Conservation (phyloP, 2,113 vertebrate genomes). For the Silurus glanis region DNA sequence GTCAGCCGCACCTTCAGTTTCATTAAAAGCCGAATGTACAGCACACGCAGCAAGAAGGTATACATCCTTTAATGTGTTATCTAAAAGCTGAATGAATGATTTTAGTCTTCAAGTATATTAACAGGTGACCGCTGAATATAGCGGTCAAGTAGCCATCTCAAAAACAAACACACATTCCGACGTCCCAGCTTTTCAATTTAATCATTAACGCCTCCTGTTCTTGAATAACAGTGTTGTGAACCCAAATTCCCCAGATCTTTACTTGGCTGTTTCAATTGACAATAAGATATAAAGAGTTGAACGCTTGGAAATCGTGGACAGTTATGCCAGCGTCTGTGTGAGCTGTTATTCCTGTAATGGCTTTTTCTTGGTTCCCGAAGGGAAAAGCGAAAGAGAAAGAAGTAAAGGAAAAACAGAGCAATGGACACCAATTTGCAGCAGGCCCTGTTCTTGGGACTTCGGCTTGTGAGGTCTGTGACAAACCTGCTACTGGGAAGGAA, state of each 20-base stretch:
- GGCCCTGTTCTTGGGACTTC: conserved; percentile 78
- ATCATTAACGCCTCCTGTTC: conserved; percentile 51
- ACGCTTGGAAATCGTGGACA: not conserved
- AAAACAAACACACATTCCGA: conserved; percentile 37
- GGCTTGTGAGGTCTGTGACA: conserved; percentile 85
- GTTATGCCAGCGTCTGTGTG: too few species aligned
- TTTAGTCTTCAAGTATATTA: not conserved
- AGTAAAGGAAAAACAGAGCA: conserved; percentile 81
- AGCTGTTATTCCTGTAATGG: conserved; percentile 44
- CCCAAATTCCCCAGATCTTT: not conserved
- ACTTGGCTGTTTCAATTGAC: too few species aligned
- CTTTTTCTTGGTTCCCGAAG: conserved; percentile 72
- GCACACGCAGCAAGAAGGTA: conserved; percentile 85
- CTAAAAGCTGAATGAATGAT: not conserved
- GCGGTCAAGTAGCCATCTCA: not conserved
- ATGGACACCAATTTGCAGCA: conserved; percentile 79
- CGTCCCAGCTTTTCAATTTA: conserved; percentile 31
- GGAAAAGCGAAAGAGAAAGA: conserved; percentile 86
- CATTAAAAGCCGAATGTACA: conserved; percentile 92
- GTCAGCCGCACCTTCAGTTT: conserved; percentile 95
- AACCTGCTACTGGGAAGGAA: conserved; percentile 82
- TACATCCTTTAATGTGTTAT: not conserved
- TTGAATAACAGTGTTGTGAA: conserved; percentile 8
- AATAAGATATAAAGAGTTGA: not conserved
- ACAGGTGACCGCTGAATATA: not conserved